Percentiles rank a stretch among this genome's conserved stretches.
Conservation (phyloP, 2,797 vertebrate species). For the Oceanodroma leucorhoa region DNA sequence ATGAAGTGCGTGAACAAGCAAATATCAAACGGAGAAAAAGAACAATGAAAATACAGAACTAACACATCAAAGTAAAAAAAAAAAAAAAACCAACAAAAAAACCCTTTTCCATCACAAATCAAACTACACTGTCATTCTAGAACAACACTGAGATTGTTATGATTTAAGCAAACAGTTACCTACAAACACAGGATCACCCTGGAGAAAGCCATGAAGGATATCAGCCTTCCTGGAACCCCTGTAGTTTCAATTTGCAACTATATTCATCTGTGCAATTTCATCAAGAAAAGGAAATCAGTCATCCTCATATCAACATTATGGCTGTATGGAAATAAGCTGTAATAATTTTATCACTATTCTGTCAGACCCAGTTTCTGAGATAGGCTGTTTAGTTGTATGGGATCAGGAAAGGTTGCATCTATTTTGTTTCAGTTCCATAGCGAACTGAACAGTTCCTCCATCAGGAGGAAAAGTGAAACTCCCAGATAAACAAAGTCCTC, state of each 20-base stretch:
- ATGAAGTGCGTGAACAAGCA: background rate
- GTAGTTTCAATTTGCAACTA: background rate
- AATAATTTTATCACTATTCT: background rate
- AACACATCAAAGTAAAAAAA: background rate
- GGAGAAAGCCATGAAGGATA: background rate
- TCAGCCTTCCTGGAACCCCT: background rate
- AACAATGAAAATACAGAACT: background rate
- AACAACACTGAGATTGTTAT: background rate
- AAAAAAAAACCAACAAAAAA: background rate
- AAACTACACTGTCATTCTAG: background rate
- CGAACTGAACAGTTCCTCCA: too few relatives aligned
- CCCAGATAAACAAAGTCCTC: background rate
- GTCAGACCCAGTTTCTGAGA: background rate
- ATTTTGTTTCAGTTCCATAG: background rate
- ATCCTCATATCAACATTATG: background rate
- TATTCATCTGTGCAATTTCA: background rate
- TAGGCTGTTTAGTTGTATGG: background rate
- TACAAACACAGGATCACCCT: background rate
- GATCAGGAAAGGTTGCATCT: background rate
- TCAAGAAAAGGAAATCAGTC: background rate
- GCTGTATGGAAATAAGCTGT: background rate
- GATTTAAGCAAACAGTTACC: background rate
- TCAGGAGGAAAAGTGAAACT: background rate
- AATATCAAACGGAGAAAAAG: background rate
- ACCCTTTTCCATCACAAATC: background rate